These are phyloP conservation scores for Pterocles burchelli DNA, from an alignment of 2,113 vertebrate genomes.

Conservation along the genomic window DNA sequence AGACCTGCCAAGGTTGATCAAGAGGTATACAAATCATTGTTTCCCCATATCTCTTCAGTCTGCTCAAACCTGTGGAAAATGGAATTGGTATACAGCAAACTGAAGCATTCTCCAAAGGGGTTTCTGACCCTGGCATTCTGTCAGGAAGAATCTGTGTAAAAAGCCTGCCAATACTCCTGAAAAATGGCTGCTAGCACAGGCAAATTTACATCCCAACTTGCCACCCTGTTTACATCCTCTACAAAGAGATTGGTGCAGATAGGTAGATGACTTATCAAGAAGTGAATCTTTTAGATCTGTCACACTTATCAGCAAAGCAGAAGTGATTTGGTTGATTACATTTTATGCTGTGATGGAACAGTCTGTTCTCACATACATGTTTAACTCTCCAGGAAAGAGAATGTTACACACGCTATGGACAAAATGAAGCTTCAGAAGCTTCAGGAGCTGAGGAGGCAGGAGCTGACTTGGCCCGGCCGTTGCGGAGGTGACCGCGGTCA, in stretches of 20 bases:
- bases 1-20: not conserved
- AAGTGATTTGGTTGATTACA: not conserved
- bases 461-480: no score
- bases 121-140: not conserved
- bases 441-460: no score
- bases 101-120: not conserved
- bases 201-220: not conserved
- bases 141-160: not conserved
- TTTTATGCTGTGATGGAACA: not conserved
- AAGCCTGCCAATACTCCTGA: not conserved
- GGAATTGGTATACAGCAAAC: not conserved
- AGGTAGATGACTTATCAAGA: not conserved
- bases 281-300: not conserved
- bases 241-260: not conserved
- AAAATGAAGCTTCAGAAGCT: not conserved
- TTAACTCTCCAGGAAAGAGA: not conserved
- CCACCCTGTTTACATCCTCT: not conserved
- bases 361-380: not conserved
- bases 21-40: not conserved
- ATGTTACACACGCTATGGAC: not conserved
- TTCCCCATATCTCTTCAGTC: not conserved
- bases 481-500: no score
- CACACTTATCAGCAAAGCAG: not conserved
- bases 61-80: not conserved
- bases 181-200: not conserved